Percentiles rank a stretch among this genome's conserved stretches.
phyloP scores from a whole-genome alignment of 2,888 invertebrate genomes.

The Phrixothrix hirtus region DNA sequence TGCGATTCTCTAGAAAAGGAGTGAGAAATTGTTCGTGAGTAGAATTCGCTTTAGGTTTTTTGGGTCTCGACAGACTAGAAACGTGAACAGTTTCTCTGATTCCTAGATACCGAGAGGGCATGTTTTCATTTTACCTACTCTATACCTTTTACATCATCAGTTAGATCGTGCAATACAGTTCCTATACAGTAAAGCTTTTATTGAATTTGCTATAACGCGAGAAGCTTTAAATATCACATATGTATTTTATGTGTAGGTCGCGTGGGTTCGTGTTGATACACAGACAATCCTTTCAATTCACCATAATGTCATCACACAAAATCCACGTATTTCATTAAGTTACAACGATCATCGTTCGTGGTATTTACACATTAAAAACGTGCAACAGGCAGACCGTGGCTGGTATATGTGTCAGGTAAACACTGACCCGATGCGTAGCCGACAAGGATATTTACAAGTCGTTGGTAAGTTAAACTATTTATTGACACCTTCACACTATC shows the following conservation, averaged over 20 bases:
- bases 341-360: constrained; percentile 90
- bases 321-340: constrained; percentile 82
- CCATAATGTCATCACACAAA: constrained; percentile 89
- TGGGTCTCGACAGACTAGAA: constrained; percentile 48
- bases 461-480: constrained; percentile 90
- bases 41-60: constrained; percentile 45
- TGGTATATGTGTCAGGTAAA: constrained; percentile 95
- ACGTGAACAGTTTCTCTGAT: constrained; percentile 53
- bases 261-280: constrained; percentile 91
- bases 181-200: constrained; percentile 34
- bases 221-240: constrained; percentile 10
- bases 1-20: constrained; percentile 49
- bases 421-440: constrained; percentile 90
- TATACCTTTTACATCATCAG: constrained; percentile 43
- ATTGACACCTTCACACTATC: too few relatives aligned
- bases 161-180: constrained; percentile 36
- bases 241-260: constrained; percentile 67
- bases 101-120: constrained; percentile 47
- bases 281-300: constrained; percentile 92
- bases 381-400: constrained; percentile 84
- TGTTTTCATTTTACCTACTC: constrained; percentile 46
- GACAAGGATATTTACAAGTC: constrained; percentile 88
- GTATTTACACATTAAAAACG: constrained; percentile 87
- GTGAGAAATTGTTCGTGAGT: constrained; percentile 54
- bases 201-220: constrained; percentile 33